Evolutionary conservation across 2,113 vertebrate genomes (phyloP).

Genomic region (Dipodomys stephensi): DNA sequence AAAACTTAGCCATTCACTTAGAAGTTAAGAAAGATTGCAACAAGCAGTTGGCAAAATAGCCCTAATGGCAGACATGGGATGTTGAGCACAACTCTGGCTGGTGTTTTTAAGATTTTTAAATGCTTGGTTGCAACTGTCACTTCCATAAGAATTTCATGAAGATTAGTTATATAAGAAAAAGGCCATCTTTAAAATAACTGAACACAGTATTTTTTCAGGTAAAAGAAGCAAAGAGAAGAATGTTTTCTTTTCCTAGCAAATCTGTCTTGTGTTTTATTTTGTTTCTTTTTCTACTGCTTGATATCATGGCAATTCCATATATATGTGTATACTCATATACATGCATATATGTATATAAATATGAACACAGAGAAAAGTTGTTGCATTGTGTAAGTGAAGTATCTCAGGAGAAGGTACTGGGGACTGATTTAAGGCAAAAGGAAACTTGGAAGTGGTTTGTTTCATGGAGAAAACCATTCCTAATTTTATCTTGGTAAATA

Average conservation of each 20-base stretch:
- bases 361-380: not conserved
- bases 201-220: not conserved
- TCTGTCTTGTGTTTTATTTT: slow-evolving; percentile 13
- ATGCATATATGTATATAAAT: not conserved
- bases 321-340: not conserved
- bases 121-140: slow-evolving; percentile 68
- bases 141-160: slow-evolving; percentile 71
- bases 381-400: not conserved
- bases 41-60: slow-evolving; percentile 61
- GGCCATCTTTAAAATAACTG: slow-evolving; percentile 62
- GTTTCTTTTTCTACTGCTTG: not conserved
- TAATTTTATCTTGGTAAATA: not conserved
- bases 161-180: slow-evolving; percentile 70
- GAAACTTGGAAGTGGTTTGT: not conserved
- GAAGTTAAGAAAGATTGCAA: slow-evolving; percentile 64
- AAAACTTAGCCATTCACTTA: slow-evolving; percentile 66
- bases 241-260: not conserved
- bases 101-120: slow-evolving; percentile 66
- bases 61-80: slow-evolving; percentile 61
- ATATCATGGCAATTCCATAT: not conserved
- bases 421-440: not conserved
- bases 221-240: not conserved
- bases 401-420: not conserved
- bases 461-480: not conserved
- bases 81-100: slow-evolving; percentile 50